Evolutionary conservation across 2,113 vertebrate species (phyloP).

Genomic region (Eretmochelys imbricata): DNA sequence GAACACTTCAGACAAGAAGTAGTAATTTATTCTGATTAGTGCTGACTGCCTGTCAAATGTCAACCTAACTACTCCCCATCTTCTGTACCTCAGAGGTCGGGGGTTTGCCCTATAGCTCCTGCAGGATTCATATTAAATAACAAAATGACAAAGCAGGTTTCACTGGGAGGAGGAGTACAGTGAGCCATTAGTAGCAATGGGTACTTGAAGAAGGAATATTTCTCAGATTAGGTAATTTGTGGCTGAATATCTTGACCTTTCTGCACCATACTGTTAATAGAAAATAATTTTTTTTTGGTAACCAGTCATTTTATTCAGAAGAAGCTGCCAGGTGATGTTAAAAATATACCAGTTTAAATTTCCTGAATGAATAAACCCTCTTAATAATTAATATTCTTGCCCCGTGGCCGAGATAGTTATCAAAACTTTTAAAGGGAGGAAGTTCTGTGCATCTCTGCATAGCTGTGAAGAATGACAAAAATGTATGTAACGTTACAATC

Average conservation of each 20-base stretch:
- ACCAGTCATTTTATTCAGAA: neutral
- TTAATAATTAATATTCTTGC: neutral
- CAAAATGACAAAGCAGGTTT: neutral
- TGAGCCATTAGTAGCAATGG: neutral
- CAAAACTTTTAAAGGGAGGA: neutral
- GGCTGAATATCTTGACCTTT: conserved; percentile 47
- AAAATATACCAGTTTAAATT: fast-evolving
- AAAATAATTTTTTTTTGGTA: neutral
- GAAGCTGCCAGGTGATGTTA: neutral
- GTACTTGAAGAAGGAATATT: neutral
- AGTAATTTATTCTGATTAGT: conserved; percentile 71
- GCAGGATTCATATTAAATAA: conserved; percentile 31
- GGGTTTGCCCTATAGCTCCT: conserved; percentile 49
- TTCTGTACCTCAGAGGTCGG: conserved; percentile 40
- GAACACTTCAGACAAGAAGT: conserved; percentile 26
- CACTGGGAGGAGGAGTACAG: neutral
- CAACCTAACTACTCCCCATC: conserved; percentile 42
- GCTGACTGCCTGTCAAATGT: conserved; percentile 67
- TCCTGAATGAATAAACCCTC: fast-evolving
- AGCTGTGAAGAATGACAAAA: neutral
- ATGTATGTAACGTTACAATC: fast-evolving
- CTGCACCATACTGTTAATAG: conserved; percentile 27
- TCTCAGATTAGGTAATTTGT: neutral
- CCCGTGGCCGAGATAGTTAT: fast-evolving
- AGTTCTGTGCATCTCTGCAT: neutral